Evolutionary conservation across 2,113 vertebrate species (phyloP).

Genomic region (Otocyon megalotis): DNA sequence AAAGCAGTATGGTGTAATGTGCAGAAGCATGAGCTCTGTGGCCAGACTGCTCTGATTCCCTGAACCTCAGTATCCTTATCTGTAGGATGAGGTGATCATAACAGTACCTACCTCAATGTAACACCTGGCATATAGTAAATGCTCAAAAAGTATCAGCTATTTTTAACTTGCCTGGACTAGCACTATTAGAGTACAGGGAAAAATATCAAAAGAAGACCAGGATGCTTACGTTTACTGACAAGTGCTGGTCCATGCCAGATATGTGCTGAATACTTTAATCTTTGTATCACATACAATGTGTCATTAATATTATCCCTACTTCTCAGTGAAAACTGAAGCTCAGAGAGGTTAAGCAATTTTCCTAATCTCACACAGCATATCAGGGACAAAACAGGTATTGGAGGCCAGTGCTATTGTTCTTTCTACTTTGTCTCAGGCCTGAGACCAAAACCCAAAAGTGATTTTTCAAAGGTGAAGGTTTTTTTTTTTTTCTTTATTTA

Average conservation of each 20-base stretch:
- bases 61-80: neutral
- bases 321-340: neutral
- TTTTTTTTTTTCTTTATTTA: too few species aligned
- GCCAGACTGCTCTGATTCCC: neutral
- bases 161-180: neutral
- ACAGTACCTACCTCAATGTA: neutral
- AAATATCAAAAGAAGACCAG: neutral
- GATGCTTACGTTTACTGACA: neutral
- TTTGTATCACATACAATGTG: neutral
- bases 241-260: neutral
- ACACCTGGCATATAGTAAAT: neutral
- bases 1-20: neutral
- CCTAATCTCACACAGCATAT: neutral
- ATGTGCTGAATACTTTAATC: neutral
- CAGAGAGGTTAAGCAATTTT: neutral
- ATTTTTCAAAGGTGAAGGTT: slow-evolving; percentile 34
- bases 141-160: neutral
- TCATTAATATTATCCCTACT: neutral
- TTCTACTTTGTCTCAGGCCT: neutral
- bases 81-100: neutral
- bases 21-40: neutral
- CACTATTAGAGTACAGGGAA: neutral
- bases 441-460: neutral
- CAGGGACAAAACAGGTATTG: neutral
- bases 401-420: neutral